Conservation (phyloP, 2,113 vertebrate genomes). For the Prionailurus viverrinus region DNA sequence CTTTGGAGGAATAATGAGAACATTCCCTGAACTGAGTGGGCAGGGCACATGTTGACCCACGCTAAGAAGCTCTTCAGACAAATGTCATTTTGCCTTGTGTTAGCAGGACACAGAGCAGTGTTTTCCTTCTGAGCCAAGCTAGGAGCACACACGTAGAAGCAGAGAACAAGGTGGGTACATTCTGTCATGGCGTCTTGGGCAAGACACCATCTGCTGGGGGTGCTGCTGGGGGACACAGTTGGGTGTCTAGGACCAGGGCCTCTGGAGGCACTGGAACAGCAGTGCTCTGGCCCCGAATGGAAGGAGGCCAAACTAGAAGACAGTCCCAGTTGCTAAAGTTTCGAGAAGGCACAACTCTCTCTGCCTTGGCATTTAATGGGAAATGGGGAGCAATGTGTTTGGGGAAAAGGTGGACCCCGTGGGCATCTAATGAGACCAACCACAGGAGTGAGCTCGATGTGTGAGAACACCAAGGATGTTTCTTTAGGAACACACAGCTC, state of each 20-base stretch:
- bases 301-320: neutral
- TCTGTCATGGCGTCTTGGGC: neutral
- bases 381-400: neutral
- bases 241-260: neutral
- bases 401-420: neutral
- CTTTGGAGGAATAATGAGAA: neutral
- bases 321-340: neutral
- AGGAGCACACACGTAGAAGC: rapidly evolving
- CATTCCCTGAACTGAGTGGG: neutral
- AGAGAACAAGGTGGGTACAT: rapidly evolving
- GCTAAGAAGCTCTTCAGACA: neutral
- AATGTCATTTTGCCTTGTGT: neutral
- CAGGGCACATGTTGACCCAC: neutral
- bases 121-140: neutral
- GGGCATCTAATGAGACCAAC: too few relatives aligned
- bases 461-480: neutral
- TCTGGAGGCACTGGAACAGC: neutral
- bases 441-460: rapidly evolving
- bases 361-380: neutral
- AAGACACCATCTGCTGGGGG: neutral
- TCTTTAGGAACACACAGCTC: neutral
- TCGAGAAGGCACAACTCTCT: neutral
- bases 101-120: neutral
- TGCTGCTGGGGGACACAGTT: neutral
- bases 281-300: neutral